Base-by-base conservation (phyloP, 1,140 invertebrate species). In the Drosophila pseudoananassae region DNA sequence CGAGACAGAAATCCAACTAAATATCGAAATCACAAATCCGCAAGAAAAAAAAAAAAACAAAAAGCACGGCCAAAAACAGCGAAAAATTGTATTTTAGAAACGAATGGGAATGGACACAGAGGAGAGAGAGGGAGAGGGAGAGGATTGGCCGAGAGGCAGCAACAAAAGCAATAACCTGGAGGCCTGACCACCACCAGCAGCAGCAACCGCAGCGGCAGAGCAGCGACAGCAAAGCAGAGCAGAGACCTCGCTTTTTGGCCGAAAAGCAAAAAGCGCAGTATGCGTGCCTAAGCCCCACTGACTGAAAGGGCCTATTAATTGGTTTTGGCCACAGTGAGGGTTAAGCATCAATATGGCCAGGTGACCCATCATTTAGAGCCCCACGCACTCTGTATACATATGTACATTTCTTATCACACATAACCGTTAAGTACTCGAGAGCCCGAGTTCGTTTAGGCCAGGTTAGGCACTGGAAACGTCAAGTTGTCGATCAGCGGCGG, bases 21-120 rank as follows among this genome's bases (percentile, higher is more conserved):
- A 85, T 87, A 85, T 87, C 81, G 82, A 87, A 85, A 85, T 81
- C 82, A 87, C 82, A 87, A 85, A 85, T 85, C 81, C 81, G 74
- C 81, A 84, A 64, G 58, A 17, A 74, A 14, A 20, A 63, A 53
- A 72, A 54, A 51, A 63, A 46, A 70, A 70, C 51, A 69, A 74
- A 56, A 66, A 66, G 61, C 33, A 70, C 20, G 58, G 49, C 52
- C 63, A 71, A 69, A 49, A 80, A 55, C 79, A 53, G 64, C 74
- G 45, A 46, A 61, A 70, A 69, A 72, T 64, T 79, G 70, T 79
- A 59, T 56, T 78, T 78, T 78, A 78, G 66, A 79, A 79, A 54
- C 76, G 77, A 79, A 69, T 66, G 66, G 52, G 46, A 52, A 65
- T 64, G 55, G 72, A 69, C 49, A 64, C 38, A 61, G 45, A 5